Evolutionary conservation across 2,797 vertebrate genomes (phyloP).

Genomic region (Hydrocynus forskahlii): DNA sequence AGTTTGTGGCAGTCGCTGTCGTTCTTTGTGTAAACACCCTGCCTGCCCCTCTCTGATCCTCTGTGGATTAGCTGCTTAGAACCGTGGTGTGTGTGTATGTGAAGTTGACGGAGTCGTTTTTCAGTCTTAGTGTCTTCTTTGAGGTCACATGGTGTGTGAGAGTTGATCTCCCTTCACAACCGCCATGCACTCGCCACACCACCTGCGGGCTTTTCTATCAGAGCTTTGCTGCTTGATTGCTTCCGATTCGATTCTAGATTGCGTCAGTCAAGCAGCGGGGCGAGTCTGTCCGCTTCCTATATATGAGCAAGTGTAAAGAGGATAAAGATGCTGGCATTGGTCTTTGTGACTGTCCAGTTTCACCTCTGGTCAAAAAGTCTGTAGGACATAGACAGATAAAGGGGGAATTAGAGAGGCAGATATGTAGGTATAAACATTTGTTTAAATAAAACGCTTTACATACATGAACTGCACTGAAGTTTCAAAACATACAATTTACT

Average conservation of each 20-base stretch:
- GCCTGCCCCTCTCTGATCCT: slow-evolving; percentile 11
- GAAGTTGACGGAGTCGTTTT: slow-evolving; percentile 11
- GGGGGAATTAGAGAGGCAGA: no score
- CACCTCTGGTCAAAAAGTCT: not conserved
- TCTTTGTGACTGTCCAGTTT: not conserved
- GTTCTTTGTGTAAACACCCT: slow-evolving; percentile 33
- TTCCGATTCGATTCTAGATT: slow-evolving; percentile 57
- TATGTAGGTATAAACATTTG: no score
- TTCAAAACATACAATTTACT: no score
- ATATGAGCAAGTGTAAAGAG: slow-evolving; percentile 38
- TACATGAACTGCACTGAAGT: no score
- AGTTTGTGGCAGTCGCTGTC: slow-evolving; percentile 1
- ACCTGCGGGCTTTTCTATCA: slow-evolving; percentile 50
- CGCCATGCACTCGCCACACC: slow-evolving; percentile 18
- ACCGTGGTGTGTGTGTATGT: slow-evolving; percentile 10
- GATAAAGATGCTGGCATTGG: slow-evolving; percentile 9
- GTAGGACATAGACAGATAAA: not conserved
- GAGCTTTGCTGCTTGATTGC: slow-evolving; percentile 52
- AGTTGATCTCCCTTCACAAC: slow-evolving; percentile 31
- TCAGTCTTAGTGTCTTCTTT: slow-evolving; percentile 9
- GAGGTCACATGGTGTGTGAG: slow-evolving; percentile 42
- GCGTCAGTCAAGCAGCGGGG: slow-evolving; percentile 43
- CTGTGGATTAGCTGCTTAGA: slow-evolving; percentile 21
- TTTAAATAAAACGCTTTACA: no score
- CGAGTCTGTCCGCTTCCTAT: slow-evolving; percentile 39